phyloP scores from a whole-genome alignment of 2,797 vertebrate species.

The Crax fasciolata region DNA sequence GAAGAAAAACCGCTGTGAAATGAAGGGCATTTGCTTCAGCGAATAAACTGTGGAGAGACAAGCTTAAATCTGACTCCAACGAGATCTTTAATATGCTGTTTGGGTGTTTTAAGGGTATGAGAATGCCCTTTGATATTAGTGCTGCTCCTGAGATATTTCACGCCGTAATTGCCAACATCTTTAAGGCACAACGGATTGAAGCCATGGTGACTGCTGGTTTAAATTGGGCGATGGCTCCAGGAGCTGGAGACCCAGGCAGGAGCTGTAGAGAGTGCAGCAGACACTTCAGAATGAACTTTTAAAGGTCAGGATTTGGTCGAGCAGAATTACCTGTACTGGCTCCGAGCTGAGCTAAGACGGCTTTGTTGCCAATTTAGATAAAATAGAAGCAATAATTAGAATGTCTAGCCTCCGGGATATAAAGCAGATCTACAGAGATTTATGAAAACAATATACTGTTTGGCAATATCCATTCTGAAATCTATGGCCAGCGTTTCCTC shows the following conservation, averaged over 20 bases:
- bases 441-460: slow-evolving; percentile 77
- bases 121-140: slow-evolving; percentile 76
- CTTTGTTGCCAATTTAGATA: slow-evolving; percentile 78
- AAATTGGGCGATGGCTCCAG: slow-evolving; percentile 60
- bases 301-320: slow-evolving; percentile 72
- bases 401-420: slow-evolving; percentile 73
- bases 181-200: slow-evolving; percentile 68
- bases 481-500: slow-evolving; percentile 64
- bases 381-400: slow-evolving; percentile 78
- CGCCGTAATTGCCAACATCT: slow-evolving; percentile 69
- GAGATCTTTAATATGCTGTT: slow-evolving; percentile 75
- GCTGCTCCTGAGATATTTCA: slow-evolving; percentile 72
- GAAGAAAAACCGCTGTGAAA: slow-evolving; percentile 65
- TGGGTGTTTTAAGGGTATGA: slow-evolving; percentile 67
- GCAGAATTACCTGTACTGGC: slow-evolving; percentile 69
- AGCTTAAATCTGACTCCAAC: slow-evolving; percentile 71
- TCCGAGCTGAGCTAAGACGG: slow-evolving; percentile 66
- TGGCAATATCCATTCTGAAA: slow-evolving; percentile 76
- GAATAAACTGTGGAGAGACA: slow-evolving; percentile 68
- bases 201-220: slow-evolving; percentile 66
- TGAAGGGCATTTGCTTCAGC: slow-evolving; percentile 72
- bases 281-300: slow-evolving; percentile 73
- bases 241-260: slow-evolving; percentile 18
- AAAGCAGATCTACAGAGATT: slow-evolving; percentile 66
- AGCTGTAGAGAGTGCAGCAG: background rate